Evolutionary conservation across 2,113 vertebrate species (phyloP), one percentile per base, ranked within the genome.

Genomic region (Rutilus rutilus): DNA sequence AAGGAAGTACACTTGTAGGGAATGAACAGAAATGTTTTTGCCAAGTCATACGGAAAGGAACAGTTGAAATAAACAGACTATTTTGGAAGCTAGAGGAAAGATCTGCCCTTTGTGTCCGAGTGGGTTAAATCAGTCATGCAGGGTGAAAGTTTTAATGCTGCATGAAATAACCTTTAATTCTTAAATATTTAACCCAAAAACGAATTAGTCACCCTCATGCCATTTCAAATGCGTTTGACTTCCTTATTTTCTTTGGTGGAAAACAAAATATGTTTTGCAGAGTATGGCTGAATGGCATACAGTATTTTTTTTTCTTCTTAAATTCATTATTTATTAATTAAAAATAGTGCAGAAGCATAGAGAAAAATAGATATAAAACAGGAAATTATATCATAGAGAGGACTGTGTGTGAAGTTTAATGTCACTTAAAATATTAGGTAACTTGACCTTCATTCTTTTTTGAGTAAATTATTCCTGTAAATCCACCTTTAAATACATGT

Each of bases 11-110:
- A 76, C 50, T 1, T 6, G 47, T 52, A 77, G 25, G 9, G 47
- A 15, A 54, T 33, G 45, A 77, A 27, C 27, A 47, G 6, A 30
- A 74, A 76, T 76, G 74, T 77, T 87, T 78, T 86, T 86, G 87
- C 74, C 82, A 85, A 88, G 76, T 88, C 79, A 83, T 79, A n/a
- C 11, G 19, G 52, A 82, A 64, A 73, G 71, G 30, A 69, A 85
- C 69, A 54, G 47, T 85, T 27, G 6, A 8, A 77, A 14, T 33
- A 54, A 80, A 74, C 77, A 82, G 60, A 77, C 19, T 11, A 11
- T 14, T 21, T 39, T 67, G 42, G 71, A 15, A 88, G 81, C 83
- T 65, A 82, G 5, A 69, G 50, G 50, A 82, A 85, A 82, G 71
- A 17, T 62, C 23, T 78, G 65, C 86, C 77, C 82, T 71, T 50